Evolutionary conservation across 2,888 invertebrate genomes (phyloP).

Genomic region (Eutolmus rufibarbis): DNA sequence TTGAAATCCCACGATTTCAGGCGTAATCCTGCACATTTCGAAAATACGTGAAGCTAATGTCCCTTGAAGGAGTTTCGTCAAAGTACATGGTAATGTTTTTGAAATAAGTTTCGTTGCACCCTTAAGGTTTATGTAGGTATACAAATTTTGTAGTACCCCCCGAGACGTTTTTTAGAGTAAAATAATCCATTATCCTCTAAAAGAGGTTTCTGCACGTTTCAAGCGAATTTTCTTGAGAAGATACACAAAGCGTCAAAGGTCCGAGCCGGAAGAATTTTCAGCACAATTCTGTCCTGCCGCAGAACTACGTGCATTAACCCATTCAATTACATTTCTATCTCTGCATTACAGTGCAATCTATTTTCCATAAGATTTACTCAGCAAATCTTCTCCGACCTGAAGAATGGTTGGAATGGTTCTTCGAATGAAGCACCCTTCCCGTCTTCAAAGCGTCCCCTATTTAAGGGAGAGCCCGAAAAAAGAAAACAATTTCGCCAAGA

Average conservation of each 20-base stretch:
- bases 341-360: not conserved
- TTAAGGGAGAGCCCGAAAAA: not conserved
- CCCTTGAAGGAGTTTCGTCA: not conserved
- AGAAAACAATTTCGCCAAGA: not conserved
- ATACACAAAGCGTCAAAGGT: not conserved
- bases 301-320: not conserved
- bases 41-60: not conserved
- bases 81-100: not conserved
- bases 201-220: not conserved
- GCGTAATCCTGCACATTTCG: not conserved
- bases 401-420: not conserved
- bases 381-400: not conserved
- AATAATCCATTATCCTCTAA: not conserved
- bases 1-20: not conserved
- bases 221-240: not conserved
- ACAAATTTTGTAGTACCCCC: not conserved
- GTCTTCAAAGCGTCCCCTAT: not conserved
- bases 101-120: not conserved
- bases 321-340: not conserved
- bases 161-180: not conserved
- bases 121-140: not conserved
- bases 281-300: not conserved
- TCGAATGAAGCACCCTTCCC: not conserved
- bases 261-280: not conserved
- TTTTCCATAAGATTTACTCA: not conserved